Conservation (phyloP, 2,888 invertebrate genomes). For the Papilio demoleus region DNA sequence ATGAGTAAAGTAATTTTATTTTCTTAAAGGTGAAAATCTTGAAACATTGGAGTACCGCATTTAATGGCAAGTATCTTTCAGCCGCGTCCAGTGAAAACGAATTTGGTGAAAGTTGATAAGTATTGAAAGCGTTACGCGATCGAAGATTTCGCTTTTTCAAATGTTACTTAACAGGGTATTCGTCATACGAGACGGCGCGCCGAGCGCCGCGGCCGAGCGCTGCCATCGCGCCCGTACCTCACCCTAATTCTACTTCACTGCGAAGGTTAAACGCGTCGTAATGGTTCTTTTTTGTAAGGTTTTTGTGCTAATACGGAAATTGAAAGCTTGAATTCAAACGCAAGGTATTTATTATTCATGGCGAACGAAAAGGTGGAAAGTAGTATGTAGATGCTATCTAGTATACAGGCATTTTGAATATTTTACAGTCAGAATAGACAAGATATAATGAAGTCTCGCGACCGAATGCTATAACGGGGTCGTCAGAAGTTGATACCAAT, state of each 20-base stretch:
- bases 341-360: constrained; percentile 31
- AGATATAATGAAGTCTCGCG: not conserved
- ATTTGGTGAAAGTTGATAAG: constrained; percentile 76
- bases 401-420: not conserved
- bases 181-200: constrained; percentile 58
- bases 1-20: not conserved
- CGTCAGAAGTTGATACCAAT: not conserved
- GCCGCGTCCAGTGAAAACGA: constrained; percentile 59
- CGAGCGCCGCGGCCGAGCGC: constrained; percentile 4
- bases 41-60: constrained; percentile 10
- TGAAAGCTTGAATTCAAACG: constrained; percentile 26
- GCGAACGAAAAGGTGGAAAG: constrained; percentile 26
- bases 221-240: constrained; percentile 28
- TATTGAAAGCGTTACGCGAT: constrained; percentile 69
- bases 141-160: constrained; percentile 80
- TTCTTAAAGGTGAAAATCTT: not conserved
- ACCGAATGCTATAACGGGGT: not conserved
- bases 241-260: constrained; percentile 37
- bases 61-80: constrained; percentile 46
- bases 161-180: constrained; percentile 76
- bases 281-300: constrained; percentile 30
- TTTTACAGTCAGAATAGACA: not conserved
- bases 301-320: constrained; percentile 33
- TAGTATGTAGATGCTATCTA: constrained; percentile 11
- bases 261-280: constrained; percentile 36